Percentiles rank a stretch among this genome's conserved stretches.
These are phyloP conservation scores for Aurelia sp. DNA, from an alignment of 30 jellyfish, hydroid and myxozoan species.

Conservation along the genomic window DNA sequence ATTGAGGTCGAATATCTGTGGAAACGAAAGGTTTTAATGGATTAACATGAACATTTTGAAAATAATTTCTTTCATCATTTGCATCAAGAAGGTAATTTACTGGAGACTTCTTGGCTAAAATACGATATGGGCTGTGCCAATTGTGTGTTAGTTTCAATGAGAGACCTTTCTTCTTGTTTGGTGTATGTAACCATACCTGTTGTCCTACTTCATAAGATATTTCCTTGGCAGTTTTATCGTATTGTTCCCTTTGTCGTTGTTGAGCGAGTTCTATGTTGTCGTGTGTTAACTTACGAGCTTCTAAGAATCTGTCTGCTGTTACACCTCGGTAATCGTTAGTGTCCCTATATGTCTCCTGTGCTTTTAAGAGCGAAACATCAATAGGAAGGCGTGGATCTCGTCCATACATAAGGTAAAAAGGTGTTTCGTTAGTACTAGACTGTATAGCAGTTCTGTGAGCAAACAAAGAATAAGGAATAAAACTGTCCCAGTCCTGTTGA, in stretches of 20 bases:
- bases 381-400: slow-evolving; percentile 67
- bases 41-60: slow-evolving; percentile 61
- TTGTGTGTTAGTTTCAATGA: slow-evolving; percentile 52
- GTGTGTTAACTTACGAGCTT: slow-evolving; percentile 34
- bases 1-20: background rate
- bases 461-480: slow-evolving; percentile 44
- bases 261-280: slow-evolving; percentile 53
- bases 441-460: slow-evolving; percentile 52
- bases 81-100: slow-evolving; percentile 44
- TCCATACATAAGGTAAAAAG: slow-evolving; percentile 52
- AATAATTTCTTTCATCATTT: slow-evolving; percentile 36
- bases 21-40: slow-evolving; percentile 36
- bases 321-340: slow-evolving; percentile 42
- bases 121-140: slow-evolving; percentile 83
- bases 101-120: slow-evolving; percentile 59
- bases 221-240: slow-evolving; percentile 50
- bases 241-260: slow-evolving; percentile 25
- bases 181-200: slow-evolving; percentile 70
- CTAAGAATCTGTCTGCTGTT: slow-evolving; percentile 8
- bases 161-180: slow-evolving; percentile 42
- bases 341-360: slow-evolving; percentile 23
- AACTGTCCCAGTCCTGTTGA: slow-evolving; percentile 65
- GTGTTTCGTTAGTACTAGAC: slow-evolving; percentile 40
- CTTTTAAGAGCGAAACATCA: slow-evolving; percentile 40
- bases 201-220: slow-evolving; percentile 38